phyloP scores from a whole-genome alignment of 2,888 invertebrate genomes.

The Gortyna flavago region DNA sequence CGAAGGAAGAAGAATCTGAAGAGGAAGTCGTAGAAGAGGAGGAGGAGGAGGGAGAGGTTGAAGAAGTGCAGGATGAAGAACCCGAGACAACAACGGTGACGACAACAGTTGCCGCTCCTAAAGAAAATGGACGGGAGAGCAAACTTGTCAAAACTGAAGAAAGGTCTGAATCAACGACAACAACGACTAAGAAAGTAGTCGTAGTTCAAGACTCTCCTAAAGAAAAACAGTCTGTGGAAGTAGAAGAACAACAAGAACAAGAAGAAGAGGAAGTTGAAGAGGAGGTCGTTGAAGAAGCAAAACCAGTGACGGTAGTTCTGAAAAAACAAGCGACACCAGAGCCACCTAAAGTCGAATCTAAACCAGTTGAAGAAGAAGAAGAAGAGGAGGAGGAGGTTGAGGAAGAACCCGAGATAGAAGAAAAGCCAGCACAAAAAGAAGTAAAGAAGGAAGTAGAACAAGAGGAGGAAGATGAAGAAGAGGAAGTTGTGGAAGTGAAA shows the following conservation, averaged over 20 bases:
- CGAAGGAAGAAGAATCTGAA: slow-evolving; percentile 81
- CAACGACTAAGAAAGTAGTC: slow-evolving; percentile 80
- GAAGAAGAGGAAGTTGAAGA: slow-evolving; percentile 67
- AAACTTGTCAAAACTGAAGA: slow-evolving; percentile 80
- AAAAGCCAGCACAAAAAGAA: slow-evolving; percentile 26
- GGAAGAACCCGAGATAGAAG: slow-evolving; percentile 42
- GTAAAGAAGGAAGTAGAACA: slow-evolving; percentile 37
- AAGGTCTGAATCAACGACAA: slow-evolving; percentile 78
- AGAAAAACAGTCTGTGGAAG: slow-evolving; percentile 72
- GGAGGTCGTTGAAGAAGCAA: slow-evolving; percentile 65
- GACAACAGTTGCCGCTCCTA: slow-evolving; percentile 56
- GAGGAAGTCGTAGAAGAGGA: slow-evolving; percentile 79
- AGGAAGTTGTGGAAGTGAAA: slow-evolving; percentile 44
- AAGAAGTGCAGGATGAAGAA: slow-evolving; percentile 66
- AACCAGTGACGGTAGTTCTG: slow-evolving; percentile 68
- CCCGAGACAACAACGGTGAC: slow-evolving; percentile 64
- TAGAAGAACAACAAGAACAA: slow-evolving; percentile 70
- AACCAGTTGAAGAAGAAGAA: slow-evolving; percentile 51
- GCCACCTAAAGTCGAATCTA: slow-evolving; percentile 41
- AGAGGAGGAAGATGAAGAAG: slow-evolving; percentile 39
- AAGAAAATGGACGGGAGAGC: slow-evolving; percentile 71
- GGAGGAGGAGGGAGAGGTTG: slow-evolving; percentile 71
- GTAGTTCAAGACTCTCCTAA: slow-evolving; percentile 77
- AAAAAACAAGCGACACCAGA: slow-evolving; percentile 65
- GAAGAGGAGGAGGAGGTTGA: slow-evolving; percentile 45